phyloP scores from a whole-genome alignment of 2,797 vertebrate genomes.

The Acanthornis magna region DNA sequence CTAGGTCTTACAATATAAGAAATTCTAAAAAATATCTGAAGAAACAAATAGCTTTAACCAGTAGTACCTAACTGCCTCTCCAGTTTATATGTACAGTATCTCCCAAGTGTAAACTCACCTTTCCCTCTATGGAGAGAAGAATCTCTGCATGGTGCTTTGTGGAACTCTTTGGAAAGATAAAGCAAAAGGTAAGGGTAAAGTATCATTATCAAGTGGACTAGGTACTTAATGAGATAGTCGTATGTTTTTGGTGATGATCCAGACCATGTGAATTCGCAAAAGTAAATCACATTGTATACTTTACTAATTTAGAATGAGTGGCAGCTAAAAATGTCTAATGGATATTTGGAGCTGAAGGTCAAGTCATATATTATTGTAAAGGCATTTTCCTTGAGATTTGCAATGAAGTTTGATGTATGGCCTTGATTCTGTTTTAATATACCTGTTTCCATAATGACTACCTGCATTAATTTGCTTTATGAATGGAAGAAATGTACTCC shows the following conservation, averaged over 20 bases:
- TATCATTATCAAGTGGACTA: not conserved
- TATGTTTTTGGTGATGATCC: not conserved
- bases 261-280: not conserved
- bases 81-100: not conserved
- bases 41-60: not conserved
- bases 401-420: not conserved
- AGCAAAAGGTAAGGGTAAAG: not conserved
- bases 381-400: not conserved
- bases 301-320: slow-evolving; percentile 18
- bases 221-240: not conserved
- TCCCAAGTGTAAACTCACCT: not conserved
- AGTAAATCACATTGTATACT: not conserved
- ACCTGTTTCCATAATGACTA: slow-evolving; percentile 20
- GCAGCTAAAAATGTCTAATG: not conserved
- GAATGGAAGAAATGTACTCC: slow-evolving; percentile 17
- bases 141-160: not conserved
- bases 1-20: not conserved
- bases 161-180: not conserved
- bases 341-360: slow-evolving; percentile 16
- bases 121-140: not conserved
- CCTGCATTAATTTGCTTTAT: not conserved
- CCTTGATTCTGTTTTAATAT: slow-evolving; percentile 21
- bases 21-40: not conserved
- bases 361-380: slow-evolving; percentile 3
- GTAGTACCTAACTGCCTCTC: not conserved